These are phyloP conservation scores for Cheilosia pagana DNA, from an alignment of 2,888 invertebrate species.

Conservation along the genomic window DNA sequence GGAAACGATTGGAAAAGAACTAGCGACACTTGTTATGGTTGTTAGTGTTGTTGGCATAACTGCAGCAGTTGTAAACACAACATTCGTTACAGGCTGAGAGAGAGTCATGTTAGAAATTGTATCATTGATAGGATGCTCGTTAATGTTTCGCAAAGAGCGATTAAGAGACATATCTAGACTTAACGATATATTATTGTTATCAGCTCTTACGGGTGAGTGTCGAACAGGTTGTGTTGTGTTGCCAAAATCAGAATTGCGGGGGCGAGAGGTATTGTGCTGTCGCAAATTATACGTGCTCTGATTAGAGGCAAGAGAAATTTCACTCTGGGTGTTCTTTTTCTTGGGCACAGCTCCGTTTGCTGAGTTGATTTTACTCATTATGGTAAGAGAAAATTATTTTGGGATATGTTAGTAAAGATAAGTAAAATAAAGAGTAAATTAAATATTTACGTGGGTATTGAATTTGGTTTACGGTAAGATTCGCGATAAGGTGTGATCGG, in stretches of 20 bases:
- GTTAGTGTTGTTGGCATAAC: neutral
- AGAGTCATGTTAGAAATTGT: neutral
- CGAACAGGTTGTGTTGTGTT: neutral
- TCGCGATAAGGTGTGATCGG: constrained; percentile 8
- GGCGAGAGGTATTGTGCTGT: neutral
- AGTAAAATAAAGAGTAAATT: neutral
- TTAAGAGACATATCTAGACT: neutral
- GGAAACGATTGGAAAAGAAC: neutral
- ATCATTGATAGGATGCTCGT: neutral
- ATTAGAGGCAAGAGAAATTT: neutral
- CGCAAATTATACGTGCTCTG: neutral
- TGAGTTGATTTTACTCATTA: neutral
- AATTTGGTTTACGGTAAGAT: too few species aligned
- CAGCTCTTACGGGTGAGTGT: neutral
- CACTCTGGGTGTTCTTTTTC: neutral
- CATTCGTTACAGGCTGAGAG: neutral
- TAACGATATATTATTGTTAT: neutral
- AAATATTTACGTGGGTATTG: neutral
- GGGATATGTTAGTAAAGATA: neutral
- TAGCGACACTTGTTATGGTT: neutral
- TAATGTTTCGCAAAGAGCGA: too few species aligned
- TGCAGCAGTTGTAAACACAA: neutral
- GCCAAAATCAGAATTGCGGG: neutral
- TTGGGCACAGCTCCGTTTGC: neutral
- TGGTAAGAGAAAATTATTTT: neutral